Base-by-base conservation (phyloP, 2,113 vertebrate species). In the Prunella fulvescens region DNA sequence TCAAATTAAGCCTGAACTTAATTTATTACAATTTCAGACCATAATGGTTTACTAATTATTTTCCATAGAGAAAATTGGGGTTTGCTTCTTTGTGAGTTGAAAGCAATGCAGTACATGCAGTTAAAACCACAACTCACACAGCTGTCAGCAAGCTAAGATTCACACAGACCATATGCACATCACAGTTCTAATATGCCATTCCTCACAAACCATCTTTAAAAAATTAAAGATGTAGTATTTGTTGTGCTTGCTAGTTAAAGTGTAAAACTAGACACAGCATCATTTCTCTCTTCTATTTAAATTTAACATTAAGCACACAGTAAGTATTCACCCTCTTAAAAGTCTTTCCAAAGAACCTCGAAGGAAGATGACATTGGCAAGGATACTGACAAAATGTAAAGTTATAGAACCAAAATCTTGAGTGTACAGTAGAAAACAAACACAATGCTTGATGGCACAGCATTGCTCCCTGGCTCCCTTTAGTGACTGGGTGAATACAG, bases 101-200 rank as follows among this genome's bases (percentile, higher is more conserved):
- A 86, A 87, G 42, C 29, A 78, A 64, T 18, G 11, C 33, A 84
- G 10, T 12, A 39, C 2, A 20, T 8, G 11, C 10, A 45, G 39
- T 31, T 77, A 64, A 54, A 82, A 62, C 7, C 6, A 18, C 67
- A 90, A 35, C 7, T 66, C 24, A 53, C 6, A 11, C 5, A 42
- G 45, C 39, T 72, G 24, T 19, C 71, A 73, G n/a, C 0, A 0
- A 88, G 15, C 16, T 77, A 76, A 72, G 25, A 44, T 31, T 61
- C n/a, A 60, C 4, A 2, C 9, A 67, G 62, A 60, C 17, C 31
- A 45, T 9, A 69, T 6, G 15, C 9, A 48, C 0, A 0, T 33
- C 48, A 60, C 33, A 76, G 7, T 18, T 62, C 6, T 23, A 62
- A 72, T 22, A 71, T 7, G 8, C 3, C 11, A 53, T 31, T 78